Base-by-base conservation (phyloP, 1,140 invertebrate genomes). In the Sycophaga agraensis region DNA sequence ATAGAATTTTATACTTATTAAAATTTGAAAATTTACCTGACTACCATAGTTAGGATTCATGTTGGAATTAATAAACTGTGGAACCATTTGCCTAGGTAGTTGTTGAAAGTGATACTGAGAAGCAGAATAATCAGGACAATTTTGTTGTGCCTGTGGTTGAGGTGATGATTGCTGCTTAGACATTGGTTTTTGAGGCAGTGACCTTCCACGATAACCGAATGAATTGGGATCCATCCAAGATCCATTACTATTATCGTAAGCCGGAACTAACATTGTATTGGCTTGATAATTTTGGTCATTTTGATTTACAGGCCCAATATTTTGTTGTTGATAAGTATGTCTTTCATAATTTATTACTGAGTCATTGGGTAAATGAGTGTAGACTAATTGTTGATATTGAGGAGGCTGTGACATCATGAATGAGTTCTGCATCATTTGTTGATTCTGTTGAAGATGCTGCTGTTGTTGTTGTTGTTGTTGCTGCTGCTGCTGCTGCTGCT, bases 41-140 rank as follows among this genome's bases (percentile, higher is more conserved):
- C 9, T 4, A 51, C 21, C 26, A 35, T 45, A 63, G 28, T 43
- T 72, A 1, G 69, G 65, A 64, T 68, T 65, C 24, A 74, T 39
- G 26, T 70, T 74, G 0, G 74, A 67, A n/a, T 70, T 70, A 5
- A 75, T 61, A 12, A 71, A 77, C 12, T 72, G 71, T 1, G 74
- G 70, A 26, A 70, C 64, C 56, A 75, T 68, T 53, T 70, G 72
- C 26, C 73, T 68, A 0, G 70, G 67, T 16, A 73, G 46, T 34
- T 70, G 70, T 24, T 73, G 73, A 59, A 71, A 72, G 7, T 75
- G 74, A 40, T 74, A 75, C 11, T 76, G 72, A 0, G 70, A 59
- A 0, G 65, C 60, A n/a, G 71, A 63, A 64, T 75, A 75, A 0
- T 68, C 64, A 1, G 71, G 71, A 14, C 70, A 72, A 46, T 69